Evolutionary conservation across 2,797 vertebrate species (phyloP), one percentile per base, ranked within the genome.

Genomic region (Semaprochilodus insignis): DNA sequence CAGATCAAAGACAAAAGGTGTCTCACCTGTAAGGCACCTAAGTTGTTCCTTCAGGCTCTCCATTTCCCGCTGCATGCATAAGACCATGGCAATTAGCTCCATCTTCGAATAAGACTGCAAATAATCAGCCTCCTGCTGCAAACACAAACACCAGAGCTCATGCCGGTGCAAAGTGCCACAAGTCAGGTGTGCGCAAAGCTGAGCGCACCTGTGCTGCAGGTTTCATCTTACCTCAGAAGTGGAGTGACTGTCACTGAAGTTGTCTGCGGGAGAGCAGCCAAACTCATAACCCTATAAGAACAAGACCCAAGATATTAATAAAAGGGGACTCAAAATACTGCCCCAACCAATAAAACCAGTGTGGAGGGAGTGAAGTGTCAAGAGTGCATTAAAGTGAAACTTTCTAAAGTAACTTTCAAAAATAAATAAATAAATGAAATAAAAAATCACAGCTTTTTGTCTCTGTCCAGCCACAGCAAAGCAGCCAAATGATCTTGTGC

Each of bases 11-110:
- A 27, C 78, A 72, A 51, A 40, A 25, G 36, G 23, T 40, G 25
- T 85, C 78, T 83, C 74, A 90, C 90, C 91, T 89, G 91, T 91
- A 87, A 92, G 89, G 85, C 91, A 92, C 83, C 89, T 80, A 81
- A 92, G 86, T 90, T 91, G 91, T 83, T 92, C 90, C 78, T 88
- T 90, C 71, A 92, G 83, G 73, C 80, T 86, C 63, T 92, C 91
- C 89, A 92, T 92, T 83, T 91, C 90, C 57, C 81, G 87, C 78
- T 91, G 91, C 91, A 90, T 92, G 84, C 89, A 87, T 72, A 90
- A 83, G 71, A 91, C 90, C 90, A 92, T 92, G 27, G 91, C 80
- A 65, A 92, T 89, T 15, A 92, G 86, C 63, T 91, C 89, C 36
- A 88, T 87, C 79, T 90, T 90, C 10, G 91, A 91, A 69, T 87